Evolutionary conservation across 2,888 invertebrate genomes (phyloP), one percentile per base, ranked within the genome.

Genomic region (Eurytoma californica): DNA sequence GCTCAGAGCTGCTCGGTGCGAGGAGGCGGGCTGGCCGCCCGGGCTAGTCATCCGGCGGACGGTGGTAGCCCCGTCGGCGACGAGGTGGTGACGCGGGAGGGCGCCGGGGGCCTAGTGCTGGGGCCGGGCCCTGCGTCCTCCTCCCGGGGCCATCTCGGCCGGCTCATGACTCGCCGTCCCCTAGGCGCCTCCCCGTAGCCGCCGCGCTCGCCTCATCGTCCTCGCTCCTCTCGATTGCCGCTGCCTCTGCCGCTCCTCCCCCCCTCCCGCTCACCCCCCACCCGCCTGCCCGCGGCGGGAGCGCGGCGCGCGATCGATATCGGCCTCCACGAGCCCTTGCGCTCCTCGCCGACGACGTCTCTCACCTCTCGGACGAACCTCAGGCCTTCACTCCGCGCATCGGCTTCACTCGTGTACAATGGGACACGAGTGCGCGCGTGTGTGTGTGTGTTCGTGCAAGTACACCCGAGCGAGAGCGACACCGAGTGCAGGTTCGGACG

Each of bases 31-130:
- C 51, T 69, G 53, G 24, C n/a, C 30, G 53, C 85, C 84, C 86
- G 84, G 83, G 83, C 86, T 87, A 88, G 88, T 89, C 89, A 89
- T 89, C 89, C 88, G 88, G 87, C 88, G 85, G 77, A 82, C 75
- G 69, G 63, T 65, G 70, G 67, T 53, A 61, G 73, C 76, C 55
- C 47, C 76, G 47, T 55, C 73, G 53, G 70, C 70, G 70, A 30
- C 80, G 72, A 30, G 4, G n/a, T 20, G 61, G n/a, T 51, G 16
- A n/a, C 66, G 49, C 69, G 49, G 30, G 47, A 16, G 68, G 18
- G 49, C 57, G 53, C 57, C 57, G 28, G 18, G 20, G 24, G 61
- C 72, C 53, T 30, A 68, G 61, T 18, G 39, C 18, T 5, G 18
- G 68, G 14, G 14, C 47, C 20, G 24, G 47, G n/a, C 58, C 18